Percentiles rank a stretch among this genome's conserved stretches.
phyloP scores from a whole-genome alignment of 2,797 vertebrate genomes.

The Neostethus bicornis region DNA sequence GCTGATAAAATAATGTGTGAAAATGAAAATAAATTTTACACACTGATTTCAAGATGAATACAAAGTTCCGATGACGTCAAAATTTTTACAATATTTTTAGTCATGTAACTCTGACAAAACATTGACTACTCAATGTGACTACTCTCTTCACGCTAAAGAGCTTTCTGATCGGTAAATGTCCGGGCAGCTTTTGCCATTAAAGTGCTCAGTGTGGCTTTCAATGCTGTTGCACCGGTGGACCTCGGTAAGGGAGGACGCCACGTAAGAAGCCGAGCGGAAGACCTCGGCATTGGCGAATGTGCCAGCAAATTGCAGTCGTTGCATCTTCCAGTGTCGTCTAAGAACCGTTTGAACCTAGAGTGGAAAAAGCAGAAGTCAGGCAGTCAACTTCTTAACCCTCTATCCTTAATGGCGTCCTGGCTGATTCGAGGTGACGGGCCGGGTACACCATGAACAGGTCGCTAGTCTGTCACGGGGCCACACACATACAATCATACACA shows the following conservation, averaged over 20 bases:
- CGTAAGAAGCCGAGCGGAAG: slow-evolving; percentile 83
- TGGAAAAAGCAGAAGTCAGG: too few species aligned
- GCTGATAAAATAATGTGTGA: too few species aligned
- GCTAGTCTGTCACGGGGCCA: too few species aligned
- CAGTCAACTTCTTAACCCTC: too few species aligned
- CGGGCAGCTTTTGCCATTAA: slow-evolving; percentile 90
- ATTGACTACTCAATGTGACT: neutral
- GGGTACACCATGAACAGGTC: too few species aligned
- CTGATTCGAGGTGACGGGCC: too few species aligned
- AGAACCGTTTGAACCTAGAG: slow-evolving; percentile 91
- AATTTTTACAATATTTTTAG: too few species aligned
- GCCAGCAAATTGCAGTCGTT: slow-evolving; percentile 91
- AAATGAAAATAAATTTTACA: too few species aligned
- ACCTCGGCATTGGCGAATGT: slow-evolving; percentile 89
- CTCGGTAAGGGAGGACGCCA: slow-evolving; percentile 87
- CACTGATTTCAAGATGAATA: too few species aligned
- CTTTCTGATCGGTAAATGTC: slow-evolving; percentile 88
- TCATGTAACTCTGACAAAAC: slow-evolving; percentile 12
- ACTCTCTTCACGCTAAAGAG: slow-evolving; percentile 81
- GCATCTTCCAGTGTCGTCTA: slow-evolving; percentile 94
- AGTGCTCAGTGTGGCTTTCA: slow-evolving; percentile 88
- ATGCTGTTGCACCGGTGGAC: slow-evolving; percentile 90
- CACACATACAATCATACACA: too few species aligned
- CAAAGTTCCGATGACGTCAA: slow-evolving; percentile 2
- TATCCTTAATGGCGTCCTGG: too few species aligned